phyloP scores from a whole-genome alignment of 2,888 invertebrate genomes.

The Drosophila recens region DNA sequence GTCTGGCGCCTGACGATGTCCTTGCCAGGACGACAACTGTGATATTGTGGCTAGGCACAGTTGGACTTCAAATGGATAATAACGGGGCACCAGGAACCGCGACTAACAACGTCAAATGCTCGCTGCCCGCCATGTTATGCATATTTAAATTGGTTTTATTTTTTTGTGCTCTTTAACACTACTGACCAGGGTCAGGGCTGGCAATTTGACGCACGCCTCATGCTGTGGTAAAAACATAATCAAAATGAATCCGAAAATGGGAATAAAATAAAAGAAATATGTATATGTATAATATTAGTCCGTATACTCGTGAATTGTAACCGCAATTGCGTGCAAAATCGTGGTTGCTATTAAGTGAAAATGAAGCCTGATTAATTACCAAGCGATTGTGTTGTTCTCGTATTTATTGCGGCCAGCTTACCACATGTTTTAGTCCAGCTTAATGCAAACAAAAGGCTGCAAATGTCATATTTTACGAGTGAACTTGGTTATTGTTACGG shows the following conservation, averaged over 20 bases:
- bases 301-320: conserved; percentile 13
- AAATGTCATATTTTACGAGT: conserved; percentile 69
- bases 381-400: conserved; percentile 24
- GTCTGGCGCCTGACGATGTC: conserved; percentile 6
- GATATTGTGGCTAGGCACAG: conserved; percentile 48
- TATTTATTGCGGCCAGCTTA: conserved; percentile 15
- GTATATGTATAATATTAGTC: conserved; percentile 12
- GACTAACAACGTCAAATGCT: conserved; percentile 41
- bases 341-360: conserved; percentile 75
- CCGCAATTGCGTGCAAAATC: conserved; percentile 72
- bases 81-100: conserved; percentile 43
- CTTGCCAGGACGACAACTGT: conserved; percentile 12
- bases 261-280: conserved; percentile 57
- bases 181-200: conserved; percentile 26
- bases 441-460: conserved; percentile 64
- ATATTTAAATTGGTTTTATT: conserved; percentile 76
- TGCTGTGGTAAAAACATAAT: conserved; percentile 35
- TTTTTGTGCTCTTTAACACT: conserved; percentile 13
- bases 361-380: conserved; percentile 76
- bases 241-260: conserved; percentile 37
- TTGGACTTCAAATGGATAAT: conserved; percentile 73
- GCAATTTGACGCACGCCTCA: conserved; percentile 37
- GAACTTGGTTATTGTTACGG: conserved; percentile 48
- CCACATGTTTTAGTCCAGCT: conserved; percentile 48
- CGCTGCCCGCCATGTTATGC: conserved; percentile 52